Conservation (phyloP, 2,797 vertebrate species). For the Clarias laeviceps region DNA sequence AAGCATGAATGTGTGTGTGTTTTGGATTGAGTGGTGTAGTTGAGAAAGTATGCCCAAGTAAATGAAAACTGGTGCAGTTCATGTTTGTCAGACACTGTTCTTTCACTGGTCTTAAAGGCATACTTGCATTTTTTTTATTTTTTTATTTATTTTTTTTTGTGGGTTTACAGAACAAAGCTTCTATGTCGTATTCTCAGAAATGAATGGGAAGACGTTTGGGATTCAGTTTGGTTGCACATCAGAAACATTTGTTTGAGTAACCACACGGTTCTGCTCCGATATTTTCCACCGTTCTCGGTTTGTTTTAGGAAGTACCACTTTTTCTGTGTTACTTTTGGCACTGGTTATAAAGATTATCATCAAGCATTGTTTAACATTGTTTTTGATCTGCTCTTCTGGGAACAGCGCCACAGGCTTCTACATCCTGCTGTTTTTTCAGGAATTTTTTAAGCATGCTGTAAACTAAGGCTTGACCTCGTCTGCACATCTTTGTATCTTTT, state of each 20-base stretch:
- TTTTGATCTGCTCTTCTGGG: conserved; percentile 33
- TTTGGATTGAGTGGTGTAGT: neutral
- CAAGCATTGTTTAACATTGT: conserved; percentile 23
- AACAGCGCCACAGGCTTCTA: conserved; percentile 30
- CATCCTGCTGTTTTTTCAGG: conserved; percentile 45
- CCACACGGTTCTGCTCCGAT: neutral
- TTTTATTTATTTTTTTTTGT: neutral
- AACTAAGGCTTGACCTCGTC: conserved; percentile 37
- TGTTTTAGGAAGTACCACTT: neutral
- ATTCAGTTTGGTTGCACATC: neutral
- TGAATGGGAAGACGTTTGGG: neutral
- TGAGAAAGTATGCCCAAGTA: neutral
- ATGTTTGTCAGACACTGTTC: neutral
- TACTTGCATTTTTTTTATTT: neutral
- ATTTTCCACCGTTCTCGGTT: neutral
- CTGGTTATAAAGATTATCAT: conserved; percentile 18
- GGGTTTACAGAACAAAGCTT: neutral
- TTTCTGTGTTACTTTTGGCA: neutral
- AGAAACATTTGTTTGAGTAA: neutral
- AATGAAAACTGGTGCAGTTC: neutral
- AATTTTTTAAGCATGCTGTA: conserved; percentile 47
- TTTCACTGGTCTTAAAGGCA: neutral
- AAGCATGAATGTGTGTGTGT: conserved; percentile 1
- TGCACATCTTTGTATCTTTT: conserved; percentile 35
- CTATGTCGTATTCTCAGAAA: neutral